Evolutionary conservation across 2,888 invertebrate genomes (phyloP), one percentile per base, ranked within the genome.

Genomic region (Callimorpha dominula): DNA sequence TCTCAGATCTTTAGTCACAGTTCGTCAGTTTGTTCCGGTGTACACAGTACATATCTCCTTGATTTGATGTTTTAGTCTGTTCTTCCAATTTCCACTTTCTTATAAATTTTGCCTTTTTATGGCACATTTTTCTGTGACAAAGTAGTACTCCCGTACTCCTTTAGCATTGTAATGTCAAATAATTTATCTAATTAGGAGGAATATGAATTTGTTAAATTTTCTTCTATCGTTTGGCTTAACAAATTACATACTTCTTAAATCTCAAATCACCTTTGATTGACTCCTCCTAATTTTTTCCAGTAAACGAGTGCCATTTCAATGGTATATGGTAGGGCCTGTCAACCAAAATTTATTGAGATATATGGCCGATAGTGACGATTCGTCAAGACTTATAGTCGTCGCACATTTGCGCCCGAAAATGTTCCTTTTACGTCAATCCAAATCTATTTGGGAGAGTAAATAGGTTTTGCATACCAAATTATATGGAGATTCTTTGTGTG

Each of bases 301-400:
- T 43, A 60, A 62, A 71, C 40, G 71, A 65, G 60, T 49, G 12
- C 88, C 83, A 83, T 87, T 86, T 86, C 87, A 86, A 86, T 87
- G 86, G 86, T 81, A 75, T 83, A 81, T 77, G 81, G 79, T 81
- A 74, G 76, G 78, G 75, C 74, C 85, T 88, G 90, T 89, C 90
- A 85, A 81, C 82, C 82, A 78, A 84, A 89, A 93, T 92, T 92
- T 92, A 92, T 92, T 89, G 89, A 90, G 91, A 92, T 81, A 84
- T 88, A 91, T 91, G 82, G 86, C 75, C 64, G 79, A 71, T 65
- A 78, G 78, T 84, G 82, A 85, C 86, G 85, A 82, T 79, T 75
- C 71, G 42, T 74, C 70, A 73, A 78, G 81, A 81, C 77, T 77
- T 81, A 80, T 80, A 79, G 79, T 78, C 62, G 65, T 75, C 78